Percentiles rank a stretch among this genome's conserved stretches.
These are phyloP conservation scores for Eudemis profundana DNA, from an alignment of 2,888 invertebrate genomes.

Conservation along the genomic window DNA sequence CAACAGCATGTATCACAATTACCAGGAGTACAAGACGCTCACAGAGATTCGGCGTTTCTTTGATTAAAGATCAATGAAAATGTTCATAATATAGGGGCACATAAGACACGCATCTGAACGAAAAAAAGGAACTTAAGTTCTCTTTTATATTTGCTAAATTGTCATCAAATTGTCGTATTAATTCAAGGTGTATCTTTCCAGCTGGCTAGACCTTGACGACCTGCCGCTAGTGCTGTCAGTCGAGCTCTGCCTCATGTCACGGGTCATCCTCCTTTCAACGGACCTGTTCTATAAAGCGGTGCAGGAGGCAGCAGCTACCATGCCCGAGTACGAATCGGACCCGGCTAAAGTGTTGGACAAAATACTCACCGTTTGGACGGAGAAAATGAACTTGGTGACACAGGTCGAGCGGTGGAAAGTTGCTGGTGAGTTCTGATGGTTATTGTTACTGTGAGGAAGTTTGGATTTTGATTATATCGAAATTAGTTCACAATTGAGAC, in stretches of 20 bases:
- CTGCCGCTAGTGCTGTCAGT: slow-evolving; percentile 91
- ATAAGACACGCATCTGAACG: no score
- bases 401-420: slow-evolving; percentile 94
- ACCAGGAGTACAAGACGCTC: no score
- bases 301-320: slow-evolving; percentile 73
- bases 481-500: no score
- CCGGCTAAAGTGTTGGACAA: slow-evolving; percentile 88
- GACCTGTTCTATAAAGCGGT: slow-evolving; percentile 87
- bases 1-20: no score
- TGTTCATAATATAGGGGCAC: no score
- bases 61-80: no score
- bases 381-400: slow-evolving; percentile 91
- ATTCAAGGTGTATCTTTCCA: slow-evolving; percentile 57
- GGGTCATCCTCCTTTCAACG: slow-evolving; percentile 90
- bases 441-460: background rate
- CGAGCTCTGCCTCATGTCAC: slow-evolving; percentile 91
- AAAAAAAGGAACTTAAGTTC: no score
- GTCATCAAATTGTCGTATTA: no score
- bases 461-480: background rate
- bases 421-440: slow-evolving; percentile 84
- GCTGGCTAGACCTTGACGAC: slow-evolving; percentile 88
- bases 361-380: slow-evolving; percentile 91
- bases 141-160: no score
- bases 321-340: slow-evolving; percentile 77
- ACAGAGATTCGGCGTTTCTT: no score